These are phyloP conservation scores for Diadema setosum DNA, from an alignment of 35 echinoderm and acorn worm species.

Conservation along the genomic window DNA sequence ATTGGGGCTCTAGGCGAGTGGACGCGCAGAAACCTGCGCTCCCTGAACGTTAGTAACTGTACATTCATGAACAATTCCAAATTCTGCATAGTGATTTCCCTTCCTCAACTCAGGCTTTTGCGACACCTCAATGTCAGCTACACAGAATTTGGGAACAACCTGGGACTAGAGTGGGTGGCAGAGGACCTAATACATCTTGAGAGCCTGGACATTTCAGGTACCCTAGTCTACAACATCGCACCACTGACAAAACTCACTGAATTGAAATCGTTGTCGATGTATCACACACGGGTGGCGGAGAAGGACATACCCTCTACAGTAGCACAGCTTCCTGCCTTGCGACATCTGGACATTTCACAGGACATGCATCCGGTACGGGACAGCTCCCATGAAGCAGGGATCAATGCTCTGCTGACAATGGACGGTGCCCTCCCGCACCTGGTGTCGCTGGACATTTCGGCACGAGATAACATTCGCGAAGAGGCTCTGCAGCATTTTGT, in stretches of 20 bases:
- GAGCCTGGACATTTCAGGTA: slow-evolving; percentile 95
- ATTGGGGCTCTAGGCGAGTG: slow-evolving; percentile 96
- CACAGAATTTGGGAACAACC: slow-evolving; percentile 96
- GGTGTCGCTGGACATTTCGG: slow-evolving; percentile 82
- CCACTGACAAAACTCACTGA: slow-evolving; percentile 67
- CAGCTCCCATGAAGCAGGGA: slow-evolving; percentile 31
- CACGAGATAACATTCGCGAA: slow-evolving; percentile 77
- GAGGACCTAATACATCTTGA: slow-evolving; percentile 71
- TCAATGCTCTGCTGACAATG: slow-evolving; percentile 46
- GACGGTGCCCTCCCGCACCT: slow-evolving; percentile 53
- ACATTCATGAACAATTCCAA: slow-evolving; percentile 95
- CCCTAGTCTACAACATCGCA: slow-evolving; percentile 79
- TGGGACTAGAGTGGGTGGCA: slow-evolving; percentile 82
- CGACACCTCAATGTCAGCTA: slow-evolving; percentile 95
- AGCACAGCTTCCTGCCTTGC: slow-evolving; percentile 49
- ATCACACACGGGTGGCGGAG: slow-evolving; percentile 84
- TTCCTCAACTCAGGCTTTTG: slow-evolving; percentile 79
- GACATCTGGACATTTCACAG: slow-evolving; percentile 84
- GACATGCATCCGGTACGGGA: slow-evolving; percentile 61
- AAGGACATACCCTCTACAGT: slow-evolving; percentile 78
- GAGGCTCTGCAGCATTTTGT: slow-evolving; percentile 57
- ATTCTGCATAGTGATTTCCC: slow-evolving; percentile 97
- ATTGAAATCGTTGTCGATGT: slow-evolving; percentile 90
- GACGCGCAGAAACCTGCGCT: slow-evolving; percentile 79
- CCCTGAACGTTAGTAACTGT: slow-evolving; percentile 86